Evolutionary conservation across 1,140 invertebrate genomes (phyloP).

Genomic region (Procambarus virginalis): DNA sequence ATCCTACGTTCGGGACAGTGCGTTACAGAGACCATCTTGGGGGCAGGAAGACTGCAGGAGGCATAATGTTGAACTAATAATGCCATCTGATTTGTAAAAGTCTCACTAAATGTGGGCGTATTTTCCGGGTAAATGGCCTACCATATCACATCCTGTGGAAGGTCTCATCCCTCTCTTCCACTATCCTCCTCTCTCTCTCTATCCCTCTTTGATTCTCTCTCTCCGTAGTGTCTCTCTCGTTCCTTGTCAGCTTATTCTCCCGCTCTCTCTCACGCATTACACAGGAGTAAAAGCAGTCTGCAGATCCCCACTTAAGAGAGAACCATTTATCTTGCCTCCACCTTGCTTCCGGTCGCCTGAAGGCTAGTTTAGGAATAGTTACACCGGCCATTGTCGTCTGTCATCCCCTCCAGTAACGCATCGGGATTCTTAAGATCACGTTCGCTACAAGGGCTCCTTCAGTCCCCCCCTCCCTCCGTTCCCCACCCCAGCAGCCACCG

Average conservation of each 20-base stretch:
- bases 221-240: too few species aligned
- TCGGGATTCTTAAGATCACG: too few species aligned
- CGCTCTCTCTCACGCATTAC: neutral
- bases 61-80: too few species aligned
- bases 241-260: too few species aligned
- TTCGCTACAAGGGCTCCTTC: too few species aligned
- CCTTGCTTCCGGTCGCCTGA: neutral
- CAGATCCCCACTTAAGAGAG: neutral
- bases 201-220: too few species aligned
- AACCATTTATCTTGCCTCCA: neutral
- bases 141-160: neutral
- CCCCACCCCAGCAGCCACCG: too few species aligned
- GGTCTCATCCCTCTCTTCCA: too few species aligned
- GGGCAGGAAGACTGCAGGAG: too few species aligned
- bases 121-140: neutral
- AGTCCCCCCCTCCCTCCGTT: too few species aligned
- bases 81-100: neutral
- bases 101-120: neutral
- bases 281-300: neutral
- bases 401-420: neutral
- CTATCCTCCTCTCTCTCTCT: neutral
- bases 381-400: conserved; percentile 44
- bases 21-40: too few species aligned
- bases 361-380: neutral
- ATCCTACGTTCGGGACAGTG: too few species aligned